Evolutionary conservation across 2,113 vertebrate species (phyloP).

Genomic region (Boleophthalmus pectinirostris): DNA sequence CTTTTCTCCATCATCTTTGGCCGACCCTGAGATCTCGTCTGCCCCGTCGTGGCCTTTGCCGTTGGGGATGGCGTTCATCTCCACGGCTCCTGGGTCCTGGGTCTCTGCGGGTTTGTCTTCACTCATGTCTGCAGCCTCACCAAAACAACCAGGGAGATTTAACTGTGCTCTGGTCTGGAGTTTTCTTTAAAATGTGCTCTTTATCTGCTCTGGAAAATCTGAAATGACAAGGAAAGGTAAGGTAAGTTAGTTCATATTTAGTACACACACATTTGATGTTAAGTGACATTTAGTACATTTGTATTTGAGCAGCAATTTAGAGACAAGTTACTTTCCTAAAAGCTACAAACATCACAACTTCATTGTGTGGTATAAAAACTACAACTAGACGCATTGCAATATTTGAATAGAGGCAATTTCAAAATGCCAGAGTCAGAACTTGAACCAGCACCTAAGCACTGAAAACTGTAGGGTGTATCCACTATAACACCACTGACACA

Average conservation of each 20-base stretch:
- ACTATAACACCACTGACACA: too few relatives aligned
- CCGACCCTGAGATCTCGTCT: conserved; percentile 59
- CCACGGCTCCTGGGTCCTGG: conserved; percentile 61
- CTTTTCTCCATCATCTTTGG: conserved; percentile 69
- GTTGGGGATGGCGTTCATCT: conserved; percentile 75
- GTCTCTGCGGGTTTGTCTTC: conserved; percentile 56
- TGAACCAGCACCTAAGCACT: too few relatives aligned
- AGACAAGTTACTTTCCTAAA: too few relatives aligned
- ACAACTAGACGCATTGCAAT: too few relatives aligned
- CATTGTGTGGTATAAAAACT: too few relatives aligned
- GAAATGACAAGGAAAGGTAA: conserved; percentile 7
- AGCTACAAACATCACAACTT: too few relatives aligned
- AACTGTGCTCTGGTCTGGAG: conserved; percentile 10
- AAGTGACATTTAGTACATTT: neutral
- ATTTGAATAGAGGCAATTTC: too few relatives aligned
- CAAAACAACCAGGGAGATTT: neutral
- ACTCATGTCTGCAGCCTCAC: conserved; percentile 58
- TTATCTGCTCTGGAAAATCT: conserved; percentile 41
- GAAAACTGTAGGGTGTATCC: too few relatives aligned
- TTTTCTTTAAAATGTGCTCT: neutral
- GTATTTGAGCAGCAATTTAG: too few relatives aligned
- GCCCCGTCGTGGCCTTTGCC: conserved; percentile 76
- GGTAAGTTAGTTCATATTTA: neutral
- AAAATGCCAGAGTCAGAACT: too few relatives aligned
- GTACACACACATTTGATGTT: neutral